Base-by-base conservation (phyloP, 2,888 invertebrate genomes). In the Drosophila formosana region DNA sequence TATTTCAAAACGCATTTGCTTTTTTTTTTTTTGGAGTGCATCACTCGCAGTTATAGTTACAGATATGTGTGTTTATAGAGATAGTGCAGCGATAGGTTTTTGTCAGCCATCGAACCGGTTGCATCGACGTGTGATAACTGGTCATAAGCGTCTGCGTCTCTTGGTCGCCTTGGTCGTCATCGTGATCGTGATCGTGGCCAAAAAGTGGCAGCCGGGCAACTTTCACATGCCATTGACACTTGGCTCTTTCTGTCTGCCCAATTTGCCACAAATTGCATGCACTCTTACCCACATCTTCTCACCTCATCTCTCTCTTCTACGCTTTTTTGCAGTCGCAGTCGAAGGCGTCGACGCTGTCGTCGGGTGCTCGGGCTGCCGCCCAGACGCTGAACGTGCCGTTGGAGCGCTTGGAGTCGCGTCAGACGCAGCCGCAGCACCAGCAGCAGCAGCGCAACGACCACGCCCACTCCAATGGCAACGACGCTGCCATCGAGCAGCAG, bases 341-440 rank as follows among this genome's bases (percentile, higher is more conserved):
- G 25, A 93, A 92, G 83, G 89, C 90, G 43, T 92, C 92, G 32
- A 92, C 92, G 13, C 77, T 92, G 26, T 92, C 92, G 4, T 92
- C 92, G 43, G 92, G 92, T 37, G 92, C 92, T 9, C 89, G 92
- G 30, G 92, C 92, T 18, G 92, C 92, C 7, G 92, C 92, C 37
- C 92, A 92, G 80, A 92, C 90, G 8, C 75, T 92, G 13, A 93
- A 93, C 75, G 92, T 93, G 43, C 92, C 92, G 45, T 89, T 92
- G 47, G 92, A 93, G 72, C 91, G 91, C 52, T 81, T 92, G 69
- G 92, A 92, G 69, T 86, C 91, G 39, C 91, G 92, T 7, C 91
- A 92, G 70, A 64, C 83, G 46, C 55, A 56, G 6, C 46, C 25
- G 32, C 45, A 82, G 76, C 55, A 68, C 56, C 60, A 45, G 25